A percentile compares a stretch with the other conserved stretches of the same genome.
Conservation (phyloP, 1,140 invertebrate species). For the Drepana arcuata region DNA sequence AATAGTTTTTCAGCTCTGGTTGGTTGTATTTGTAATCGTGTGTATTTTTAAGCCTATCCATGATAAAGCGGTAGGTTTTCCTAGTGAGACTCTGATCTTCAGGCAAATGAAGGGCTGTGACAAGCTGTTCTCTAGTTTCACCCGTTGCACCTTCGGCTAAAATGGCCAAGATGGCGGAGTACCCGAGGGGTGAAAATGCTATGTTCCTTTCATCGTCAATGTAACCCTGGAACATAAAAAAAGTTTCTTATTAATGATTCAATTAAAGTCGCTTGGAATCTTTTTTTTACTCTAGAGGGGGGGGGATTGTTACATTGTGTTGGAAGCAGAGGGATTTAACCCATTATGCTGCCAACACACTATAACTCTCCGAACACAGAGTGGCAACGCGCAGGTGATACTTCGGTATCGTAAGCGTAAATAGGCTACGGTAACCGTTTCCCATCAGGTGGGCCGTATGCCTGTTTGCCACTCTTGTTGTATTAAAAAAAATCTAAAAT, state of each 20-base stretch:
- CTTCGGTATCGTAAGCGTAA: too few species aligned
- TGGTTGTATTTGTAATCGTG: constrained; percentile 68
- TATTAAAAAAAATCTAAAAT: too few species aligned
- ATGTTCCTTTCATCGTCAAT: constrained; percentile 74
- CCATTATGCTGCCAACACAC: too few species aligned
- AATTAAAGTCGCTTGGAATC: neutral
- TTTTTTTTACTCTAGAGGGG: neutral
- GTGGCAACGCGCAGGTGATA: too few species aligned
- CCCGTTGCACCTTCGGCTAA: constrained; percentile 74
- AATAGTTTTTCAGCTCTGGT: constrained; percentile 76
- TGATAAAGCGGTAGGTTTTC: constrained; percentile 62
- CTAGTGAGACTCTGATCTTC: constrained; percentile 61
- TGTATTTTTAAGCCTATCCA: constrained; percentile 69
- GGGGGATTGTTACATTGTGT: neutral
- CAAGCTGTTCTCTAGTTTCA: constrained; percentile 73
- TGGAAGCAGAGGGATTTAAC: neutral
- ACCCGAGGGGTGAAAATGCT: constrained; percentile 77
- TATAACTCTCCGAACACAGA: too few species aligned
- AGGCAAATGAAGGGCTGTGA: constrained; percentile 71
- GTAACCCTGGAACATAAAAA: constrained; percentile 46
- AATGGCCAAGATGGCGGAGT: constrained; percentile 74
- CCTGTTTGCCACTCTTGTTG: too few species aligned
- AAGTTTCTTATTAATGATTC: constrained; percentile 1
- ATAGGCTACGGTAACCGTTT: too few species aligned
- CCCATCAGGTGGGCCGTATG: too few species aligned